Conservation (phyloP, 2,797 vertebrate genomes). For the Glossophaga mutica region DNA sequence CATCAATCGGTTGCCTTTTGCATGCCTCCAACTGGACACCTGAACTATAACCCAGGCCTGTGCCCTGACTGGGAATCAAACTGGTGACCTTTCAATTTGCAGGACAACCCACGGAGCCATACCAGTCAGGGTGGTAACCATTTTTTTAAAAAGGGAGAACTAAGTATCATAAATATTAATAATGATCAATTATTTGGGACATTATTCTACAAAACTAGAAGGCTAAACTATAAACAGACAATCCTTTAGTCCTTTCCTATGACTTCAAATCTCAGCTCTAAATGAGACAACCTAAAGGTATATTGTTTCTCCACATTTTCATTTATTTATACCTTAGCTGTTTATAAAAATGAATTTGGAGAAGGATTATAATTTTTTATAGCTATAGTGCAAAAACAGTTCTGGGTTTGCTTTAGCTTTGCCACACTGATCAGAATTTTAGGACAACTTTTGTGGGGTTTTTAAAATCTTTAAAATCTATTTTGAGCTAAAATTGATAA, state of each 20-base stretch:
- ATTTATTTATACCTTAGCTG: slow-evolving; percentile 1
- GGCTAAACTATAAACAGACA: not conserved
- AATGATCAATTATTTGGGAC: not conserved
- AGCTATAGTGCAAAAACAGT: not conserved
- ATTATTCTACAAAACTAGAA: slow-evolving; percentile 34
- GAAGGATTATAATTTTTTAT: not conserved
- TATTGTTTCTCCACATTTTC: slow-evolving; percentile 11
- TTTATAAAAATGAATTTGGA: slow-evolving; percentile 36
- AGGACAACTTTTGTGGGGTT: not conserved
- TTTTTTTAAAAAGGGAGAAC: not conserved
- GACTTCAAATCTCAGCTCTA: slow-evolving; percentile 32
- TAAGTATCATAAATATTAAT: not conserved
- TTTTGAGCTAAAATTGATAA: slow-evolving; percentile 64
- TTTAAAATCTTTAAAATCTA: slow-evolving; percentile 41
- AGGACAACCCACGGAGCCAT: too few relatives aligned
- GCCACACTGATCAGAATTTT: not conserved
- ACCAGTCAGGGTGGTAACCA: too few relatives aligned
- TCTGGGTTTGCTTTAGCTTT: not conserved
- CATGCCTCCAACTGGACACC: too few relatives aligned
- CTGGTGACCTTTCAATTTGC: too few relatives aligned
- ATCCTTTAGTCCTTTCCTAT: not conserved
- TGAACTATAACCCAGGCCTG: too few relatives aligned
- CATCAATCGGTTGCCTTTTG: too few relatives aligned
- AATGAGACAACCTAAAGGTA: not conserved
- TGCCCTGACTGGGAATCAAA: too few relatives aligned